Evolutionary conservation across 2,797 vertebrate genomes (phyloP).

Genomic region (Masticophis lateralis): DNA sequence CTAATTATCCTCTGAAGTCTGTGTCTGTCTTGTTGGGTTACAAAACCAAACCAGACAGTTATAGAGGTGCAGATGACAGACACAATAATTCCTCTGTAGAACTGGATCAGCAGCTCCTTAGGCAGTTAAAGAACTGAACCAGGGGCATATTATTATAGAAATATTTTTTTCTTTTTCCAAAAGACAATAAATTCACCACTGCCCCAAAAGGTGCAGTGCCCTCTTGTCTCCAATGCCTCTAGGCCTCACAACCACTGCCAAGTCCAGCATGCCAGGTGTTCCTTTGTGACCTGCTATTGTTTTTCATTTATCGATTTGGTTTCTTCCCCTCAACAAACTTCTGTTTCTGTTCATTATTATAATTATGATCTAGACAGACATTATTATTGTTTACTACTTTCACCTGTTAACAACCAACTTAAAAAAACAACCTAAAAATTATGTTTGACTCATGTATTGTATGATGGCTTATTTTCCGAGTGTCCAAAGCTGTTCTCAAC

Average conservation of each 20-base stretch:
- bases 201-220: background rate
- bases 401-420: background rate
- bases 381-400: background rate
- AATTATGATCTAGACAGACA: background rate
- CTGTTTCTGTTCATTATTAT: background rate
- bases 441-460: background rate
- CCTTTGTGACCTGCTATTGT: background rate
- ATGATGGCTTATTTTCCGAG: background rate
- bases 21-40: no score
- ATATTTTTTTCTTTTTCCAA: background rate
- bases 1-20: no score
- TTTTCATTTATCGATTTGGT: background rate
- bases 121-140: background rate
- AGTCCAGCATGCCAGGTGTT: background rate
- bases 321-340: background rate
- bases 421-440: background rate
- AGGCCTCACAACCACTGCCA: background rate
- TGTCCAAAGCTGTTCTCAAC: background rate
- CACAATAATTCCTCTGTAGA: no score
- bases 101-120: no score
- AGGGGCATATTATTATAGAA: background rate
- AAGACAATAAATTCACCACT: background rate
- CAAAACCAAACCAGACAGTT: no score
- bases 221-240: background rate
- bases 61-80: no score